phyloP scores from a whole-genome alignment of 1,140 invertebrate genomes.

The Trachelipus rathkii region DNA sequence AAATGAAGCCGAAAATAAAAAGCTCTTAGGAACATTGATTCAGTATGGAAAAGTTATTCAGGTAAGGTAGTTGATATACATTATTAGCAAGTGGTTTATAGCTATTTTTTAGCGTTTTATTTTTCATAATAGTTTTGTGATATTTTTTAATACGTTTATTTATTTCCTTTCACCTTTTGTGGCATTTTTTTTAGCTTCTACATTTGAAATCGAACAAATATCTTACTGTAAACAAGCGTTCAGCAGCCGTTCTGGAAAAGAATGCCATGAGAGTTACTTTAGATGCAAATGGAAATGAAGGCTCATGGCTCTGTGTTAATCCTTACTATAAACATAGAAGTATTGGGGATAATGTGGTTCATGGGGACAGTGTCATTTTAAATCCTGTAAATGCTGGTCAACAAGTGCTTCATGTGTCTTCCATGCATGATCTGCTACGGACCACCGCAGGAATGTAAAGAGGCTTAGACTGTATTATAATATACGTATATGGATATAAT shows the following conservation, averaged over 20 bases:
- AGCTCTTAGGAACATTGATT: slow-evolving; percentile 83
- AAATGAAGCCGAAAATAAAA: slow-evolving; percentile 94
- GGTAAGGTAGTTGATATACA: slow-evolving; percentile 55
- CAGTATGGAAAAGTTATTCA: slow-evolving; percentile 93
- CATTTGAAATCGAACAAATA: slow-evolving; percentile 99
- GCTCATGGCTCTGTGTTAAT: slow-evolving; percentile 97
- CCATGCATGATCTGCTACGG: slow-evolving; percentile 83
- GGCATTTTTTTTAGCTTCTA: slow-evolving; percentile 64
- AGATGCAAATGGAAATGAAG: slow-evolving; percentile 95
- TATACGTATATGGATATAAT: too few relatives aligned
- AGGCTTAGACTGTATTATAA: too few relatives aligned
- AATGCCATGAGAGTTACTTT: slow-evolving; percentile 98
- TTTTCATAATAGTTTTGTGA: too few relatives aligned
- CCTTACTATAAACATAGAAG: slow-evolving; percentile 94
- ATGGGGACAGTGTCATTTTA: slow-evolving; percentile 95
- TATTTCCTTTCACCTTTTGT: background rate
- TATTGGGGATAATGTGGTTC: slow-evolving; percentile 93
- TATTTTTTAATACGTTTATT: too few relatives aligned
- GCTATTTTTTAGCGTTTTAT: too few relatives aligned
- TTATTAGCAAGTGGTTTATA: too few relatives aligned
- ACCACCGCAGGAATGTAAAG: slow-evolving; percentile 94
- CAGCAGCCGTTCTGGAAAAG: slow-evolving; percentile 93
- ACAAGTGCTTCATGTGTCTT: slow-evolving; percentile 88
- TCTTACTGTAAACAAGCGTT: slow-evolving; percentile 93
- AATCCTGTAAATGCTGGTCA: slow-evolving; percentile 93